Percentiles rank a stretch among this genome's conserved stretches.
Evolutionary conservation across 2,888 invertebrate species (phyloP).

Genomic region (Lysandra bellargus): DNA sequence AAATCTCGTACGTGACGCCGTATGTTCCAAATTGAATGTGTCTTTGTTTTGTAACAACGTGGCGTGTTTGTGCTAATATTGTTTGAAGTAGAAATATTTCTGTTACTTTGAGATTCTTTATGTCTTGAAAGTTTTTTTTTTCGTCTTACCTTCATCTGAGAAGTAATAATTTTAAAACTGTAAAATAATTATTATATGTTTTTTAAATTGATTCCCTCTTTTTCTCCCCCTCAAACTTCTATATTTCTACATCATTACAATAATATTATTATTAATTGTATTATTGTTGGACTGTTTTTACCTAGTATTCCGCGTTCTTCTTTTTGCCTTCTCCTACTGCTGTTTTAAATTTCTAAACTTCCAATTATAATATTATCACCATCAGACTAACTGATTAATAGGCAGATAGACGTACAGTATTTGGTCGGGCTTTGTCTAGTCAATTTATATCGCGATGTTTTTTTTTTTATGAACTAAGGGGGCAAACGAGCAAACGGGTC

Average conservation of each 20-base stretch:
- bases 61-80: constrained; percentile 15
- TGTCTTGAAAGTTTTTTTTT: background rate
- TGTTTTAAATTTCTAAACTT: too few species aligned
- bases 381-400: background rate
- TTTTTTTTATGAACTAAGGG: too few species aligned
- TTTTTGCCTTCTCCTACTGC: background rate
- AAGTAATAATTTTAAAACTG: background rate
- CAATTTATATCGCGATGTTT: background rate
- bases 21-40: constrained; percentile 11
- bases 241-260: background rate
- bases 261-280: too few species aligned
- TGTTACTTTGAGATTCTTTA: background rate
- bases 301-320: background rate
- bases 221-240: background rate
- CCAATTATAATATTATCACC: background rate
- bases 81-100: constrained; percentile 16
- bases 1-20: constrained; percentile 31
- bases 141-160: background rate
- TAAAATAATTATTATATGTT: background rate
- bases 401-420: background rate
- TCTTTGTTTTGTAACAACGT: constrained; percentile 12
- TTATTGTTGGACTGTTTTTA: background rate
- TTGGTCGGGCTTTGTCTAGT: background rate
- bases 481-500: too few species aligned
- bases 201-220: too few species aligned